These are phyloP conservation scores for Sebastes ruberrimus DNA, from an alignment of 2,797 vertebrate genomes.

Conservation along the genomic window DNA sequence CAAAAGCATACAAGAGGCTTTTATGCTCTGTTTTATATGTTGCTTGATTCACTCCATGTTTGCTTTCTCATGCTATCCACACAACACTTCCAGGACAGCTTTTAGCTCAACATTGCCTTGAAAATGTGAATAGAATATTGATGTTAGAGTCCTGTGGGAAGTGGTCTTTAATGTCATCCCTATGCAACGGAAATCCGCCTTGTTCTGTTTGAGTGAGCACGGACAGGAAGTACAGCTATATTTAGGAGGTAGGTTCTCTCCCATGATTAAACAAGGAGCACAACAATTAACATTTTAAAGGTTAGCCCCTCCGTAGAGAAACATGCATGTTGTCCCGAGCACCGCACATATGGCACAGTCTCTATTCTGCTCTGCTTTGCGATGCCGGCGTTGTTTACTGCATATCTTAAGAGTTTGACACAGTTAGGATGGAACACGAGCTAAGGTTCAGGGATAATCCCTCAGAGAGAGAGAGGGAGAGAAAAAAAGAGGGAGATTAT, in stretches of 20 bases:
- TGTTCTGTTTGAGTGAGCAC: constrained; percentile 5
- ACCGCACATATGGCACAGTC: constrained; percentile 17
- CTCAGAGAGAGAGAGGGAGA: constrained; percentile 24
- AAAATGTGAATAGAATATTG: constrained; percentile 10
- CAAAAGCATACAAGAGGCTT: not conserved
- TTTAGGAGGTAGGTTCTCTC: constrained; percentile 31
- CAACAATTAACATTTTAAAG: constrained; percentile 74
- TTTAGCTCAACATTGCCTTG: not conserved
- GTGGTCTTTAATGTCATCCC: constrained; percentile 39
- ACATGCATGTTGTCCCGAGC: constrained; percentile 28
- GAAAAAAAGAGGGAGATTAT: constrained; percentile 45
- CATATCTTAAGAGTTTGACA: constrained; percentile 64
- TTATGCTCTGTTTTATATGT: constrained; percentile 1
- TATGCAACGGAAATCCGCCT: constrained; percentile 49
- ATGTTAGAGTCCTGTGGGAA: not conserved
- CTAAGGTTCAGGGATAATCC: constrained; percentile 62
- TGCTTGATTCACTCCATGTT: not conserved
- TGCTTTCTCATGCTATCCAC: not conserved
- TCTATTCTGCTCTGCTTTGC: constrained; percentile 5
- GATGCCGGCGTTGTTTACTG: constrained; percentile 54
- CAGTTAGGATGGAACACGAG: constrained; percentile 51
- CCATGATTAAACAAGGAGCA: constrained; percentile 46
- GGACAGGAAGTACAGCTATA: constrained; percentile 36
- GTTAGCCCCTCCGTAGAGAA: constrained; percentile 46
- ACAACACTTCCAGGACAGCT: not conserved